phyloP scores from a whole-genome alignment of 2,797 vertebrate species.

The Pipistrellus pygmaeus region DNA sequence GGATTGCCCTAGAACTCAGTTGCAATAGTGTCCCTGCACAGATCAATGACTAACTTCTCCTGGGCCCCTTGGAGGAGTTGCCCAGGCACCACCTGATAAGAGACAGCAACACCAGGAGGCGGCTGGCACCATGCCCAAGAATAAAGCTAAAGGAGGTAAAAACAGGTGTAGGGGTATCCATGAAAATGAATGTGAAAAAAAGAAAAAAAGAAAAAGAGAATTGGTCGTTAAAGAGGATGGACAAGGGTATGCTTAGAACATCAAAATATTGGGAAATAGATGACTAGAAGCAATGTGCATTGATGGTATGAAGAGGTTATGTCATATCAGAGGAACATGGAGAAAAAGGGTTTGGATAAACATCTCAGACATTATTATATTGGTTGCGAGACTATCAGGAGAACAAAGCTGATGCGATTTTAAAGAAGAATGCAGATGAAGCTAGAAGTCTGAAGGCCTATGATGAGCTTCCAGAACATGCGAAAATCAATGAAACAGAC shows the following conservation, averaged over 20 bases:
- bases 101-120: background rate
- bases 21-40: too few species aligned
- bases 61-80: too few species aligned
- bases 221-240: constrained; percentile 97
- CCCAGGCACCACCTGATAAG: background rate
- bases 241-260: constrained; percentile 96
- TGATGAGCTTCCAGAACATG: background rate
- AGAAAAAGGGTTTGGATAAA: constrained; percentile 93
- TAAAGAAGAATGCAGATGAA: background rate
- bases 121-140: background rate
- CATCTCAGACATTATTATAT: background rate
- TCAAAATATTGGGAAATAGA: constrained; percentile 98
- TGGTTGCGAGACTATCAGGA: background rate
- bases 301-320: constrained; percentile 96
- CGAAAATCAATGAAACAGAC: background rate
- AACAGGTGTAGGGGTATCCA: constrained; percentile 97
- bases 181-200: constrained; percentile 96
- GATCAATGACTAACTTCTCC: background rate
- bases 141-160: constrained; percentile 96
- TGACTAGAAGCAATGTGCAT: constrained; percentile 97
- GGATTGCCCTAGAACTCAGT: background rate
- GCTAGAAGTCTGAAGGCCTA: background rate
- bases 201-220: constrained; percentile 86
- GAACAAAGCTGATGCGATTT: background rate
- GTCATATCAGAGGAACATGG: constrained; percentile 97